Percentiles rank a stretch among this genome's conserved stretches.
Evolutionary conservation across 2,888 invertebrate species (phyloP).

Genomic region (Serripes groenlandicus): DNA sequence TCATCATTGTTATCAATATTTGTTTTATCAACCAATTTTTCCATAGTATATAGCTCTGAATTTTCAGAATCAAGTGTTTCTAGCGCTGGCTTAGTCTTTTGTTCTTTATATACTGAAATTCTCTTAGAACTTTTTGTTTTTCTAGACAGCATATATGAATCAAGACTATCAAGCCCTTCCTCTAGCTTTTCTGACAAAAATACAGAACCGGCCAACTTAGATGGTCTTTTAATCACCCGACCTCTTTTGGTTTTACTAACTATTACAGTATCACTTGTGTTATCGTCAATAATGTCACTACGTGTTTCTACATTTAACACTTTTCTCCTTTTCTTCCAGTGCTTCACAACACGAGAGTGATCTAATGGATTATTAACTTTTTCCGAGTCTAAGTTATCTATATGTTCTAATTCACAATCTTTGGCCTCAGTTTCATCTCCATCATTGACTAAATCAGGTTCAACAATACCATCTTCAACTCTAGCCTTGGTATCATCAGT

Average conservation of each 20-base stretch:
- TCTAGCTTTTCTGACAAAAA: background rate
- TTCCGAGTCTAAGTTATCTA: background rate
- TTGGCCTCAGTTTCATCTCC: background rate
- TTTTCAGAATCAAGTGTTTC: too few species aligned
- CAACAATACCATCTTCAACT: too few species aligned
- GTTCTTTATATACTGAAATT: background rate
- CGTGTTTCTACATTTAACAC: background rate
- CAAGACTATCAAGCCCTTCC: background rate
- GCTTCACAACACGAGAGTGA: background rate
- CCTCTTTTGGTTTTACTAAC: conserved; percentile 34
- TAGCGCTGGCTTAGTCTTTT: too few species aligned
- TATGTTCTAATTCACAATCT: background rate
- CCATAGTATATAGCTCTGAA: background rate
- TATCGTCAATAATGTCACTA: too few species aligned
- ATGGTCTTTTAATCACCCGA: conserved; percentile 32
- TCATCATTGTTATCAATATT: background rate
- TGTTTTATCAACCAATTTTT: conserved; percentile 5
- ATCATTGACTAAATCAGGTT: background rate
- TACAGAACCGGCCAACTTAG: conserved; percentile 1
- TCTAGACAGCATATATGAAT: background rate
- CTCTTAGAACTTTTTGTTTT: background rate
- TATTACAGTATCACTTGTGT: background rate
- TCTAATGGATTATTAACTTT: background rate
- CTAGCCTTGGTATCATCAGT: too few species aligned
- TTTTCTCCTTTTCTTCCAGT: background rate